Base-by-base conservation (phyloP, 2,113 vertebrate species). In the Nibea coibor region DNA sequence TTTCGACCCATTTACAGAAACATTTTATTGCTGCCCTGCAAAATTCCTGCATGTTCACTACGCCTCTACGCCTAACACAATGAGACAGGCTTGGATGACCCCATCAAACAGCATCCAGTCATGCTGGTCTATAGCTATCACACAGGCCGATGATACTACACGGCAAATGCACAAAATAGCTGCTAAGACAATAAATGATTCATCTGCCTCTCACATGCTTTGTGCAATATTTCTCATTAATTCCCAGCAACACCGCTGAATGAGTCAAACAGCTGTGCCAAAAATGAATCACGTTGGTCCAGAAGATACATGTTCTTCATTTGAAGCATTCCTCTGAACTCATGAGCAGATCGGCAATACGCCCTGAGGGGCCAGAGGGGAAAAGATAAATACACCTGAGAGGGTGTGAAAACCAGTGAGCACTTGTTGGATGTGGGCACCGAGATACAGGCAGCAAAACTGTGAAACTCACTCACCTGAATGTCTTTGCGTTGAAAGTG, bases 271-370 rank as follows among this genome's bases (percentile, higher is more conserved):
- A 47, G 64, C 39, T 72, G 43, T 3, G 10, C 45, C 35, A 80
- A 63, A 47, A 72, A 75, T 89, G 83, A 84, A 70, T 90, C 81
- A 84, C 45, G 75, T 35, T 39, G 57, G 28, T 79, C 70, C 69
- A 61, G 79, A 82, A 71, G 63, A 89, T 72, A 88, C 83, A 89
- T 76, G 72, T 71, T 54, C 17, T 59, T 81, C 47, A 80, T 72
- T 64, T 75, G 14, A 72, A 82, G 70, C 80, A 89, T 89, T 91
- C 91, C 81, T 88, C 50, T 68, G 72, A 58, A 78, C 56, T 88
- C 48, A 66, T 82, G 74, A 62, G 62, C 48, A 66, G 70, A 86
- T 81, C 54, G 4, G 20, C 14, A 47, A 54, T 77, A 67, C 80
- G 79, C 83, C 88, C 48, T 28, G 77, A 35, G 35, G 35, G 35